Conservation (phyloP, 2,113 vertebrate species). For the Fregata magnificens region DNA sequence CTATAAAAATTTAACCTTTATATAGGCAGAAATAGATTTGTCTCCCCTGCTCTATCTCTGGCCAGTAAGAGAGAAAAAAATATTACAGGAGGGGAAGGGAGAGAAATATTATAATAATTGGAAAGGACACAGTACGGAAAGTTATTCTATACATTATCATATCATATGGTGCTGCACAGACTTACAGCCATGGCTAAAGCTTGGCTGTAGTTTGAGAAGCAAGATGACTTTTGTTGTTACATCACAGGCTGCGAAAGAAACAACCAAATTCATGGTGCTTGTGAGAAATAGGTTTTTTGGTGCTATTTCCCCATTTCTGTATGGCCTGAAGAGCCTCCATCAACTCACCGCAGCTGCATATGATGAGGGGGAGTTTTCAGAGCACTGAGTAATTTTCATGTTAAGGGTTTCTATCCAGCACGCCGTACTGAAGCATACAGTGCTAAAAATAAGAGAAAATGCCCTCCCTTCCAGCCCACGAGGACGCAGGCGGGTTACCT, state of each 20-base stretch:
- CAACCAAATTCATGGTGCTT: rapidly evolving
- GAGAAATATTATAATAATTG: not conserved
- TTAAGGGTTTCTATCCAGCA: not conserved
- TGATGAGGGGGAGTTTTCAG: not conserved
- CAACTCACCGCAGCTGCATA: not conserved
- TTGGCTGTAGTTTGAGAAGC: not conserved
- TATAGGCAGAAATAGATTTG: not conserved
- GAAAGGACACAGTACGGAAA: not conserved
- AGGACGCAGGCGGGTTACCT: not conserved
- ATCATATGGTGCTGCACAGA: not conserved
- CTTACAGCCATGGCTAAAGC: not conserved
- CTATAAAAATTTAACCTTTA: not conserved
- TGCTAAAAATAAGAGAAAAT: not conserved
- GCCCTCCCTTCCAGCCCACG: not conserved
- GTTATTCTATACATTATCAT: not conserved
- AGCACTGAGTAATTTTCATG: not conserved
- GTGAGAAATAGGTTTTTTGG: not conserved
- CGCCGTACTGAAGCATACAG: not conserved
- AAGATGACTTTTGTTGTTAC: not conserved
- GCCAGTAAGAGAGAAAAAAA: not conserved
- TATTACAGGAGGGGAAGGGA: not conserved
- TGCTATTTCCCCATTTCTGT: not conserved
- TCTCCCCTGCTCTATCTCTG: not conserved
- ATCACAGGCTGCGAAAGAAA: rapidly evolving
- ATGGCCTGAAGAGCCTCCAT: not conserved